Evolutionary conservation across 1,140 invertebrate genomes (phyloP).

Genomic region (Adelges cooleyi): DNA sequence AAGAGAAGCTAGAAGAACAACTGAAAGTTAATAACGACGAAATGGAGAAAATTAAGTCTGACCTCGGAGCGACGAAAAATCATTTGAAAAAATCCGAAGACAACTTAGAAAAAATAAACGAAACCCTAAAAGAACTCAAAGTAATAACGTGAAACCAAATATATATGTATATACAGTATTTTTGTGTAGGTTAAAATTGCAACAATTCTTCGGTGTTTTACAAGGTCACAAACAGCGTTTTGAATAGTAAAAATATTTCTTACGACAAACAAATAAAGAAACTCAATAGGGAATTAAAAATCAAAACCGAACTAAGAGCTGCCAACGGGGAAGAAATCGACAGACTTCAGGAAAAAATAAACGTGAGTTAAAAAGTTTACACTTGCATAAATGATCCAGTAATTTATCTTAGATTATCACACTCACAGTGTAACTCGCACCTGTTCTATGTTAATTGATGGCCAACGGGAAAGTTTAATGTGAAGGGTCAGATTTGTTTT

Average conservation of each 20-base stretch:
- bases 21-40: neutral
- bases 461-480: too few species aligned
- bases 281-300: slow-evolving; percentile 14
- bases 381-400: too few species aligned
- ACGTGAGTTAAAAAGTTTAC: neutral
- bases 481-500: too few species aligned
- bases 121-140: slow-evolving; percentile 8
- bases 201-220: too few species aligned
- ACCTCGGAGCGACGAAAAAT: neutral
- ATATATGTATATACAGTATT: too few species aligned
- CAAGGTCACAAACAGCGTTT: slow-evolving; percentile 6
- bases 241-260: neutral
- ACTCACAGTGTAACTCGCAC: too few species aligned
- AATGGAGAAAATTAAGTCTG: slow-evolving; percentile 18
- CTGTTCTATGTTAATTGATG: too few species aligned
- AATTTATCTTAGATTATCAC: too few species aligned
- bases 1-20: neutral
- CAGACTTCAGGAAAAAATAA: slow-evolving; percentile 13
- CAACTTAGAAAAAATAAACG: slow-evolving; percentile 6
- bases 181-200: too few species aligned
- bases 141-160: neutral
- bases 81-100: slow-evolving; percentile 8
- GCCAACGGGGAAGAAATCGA: neutral
- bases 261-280: slow-evolving; percentile 21
- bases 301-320: slow-evolving; percentile 10